Percentiles rank a stretch among this genome's conserved stretches.
These are phyloP conservation scores for Sebastes minor DNA, from an alignment of 2,797 vertebrate species.

Conservation along the genomic window DNA sequence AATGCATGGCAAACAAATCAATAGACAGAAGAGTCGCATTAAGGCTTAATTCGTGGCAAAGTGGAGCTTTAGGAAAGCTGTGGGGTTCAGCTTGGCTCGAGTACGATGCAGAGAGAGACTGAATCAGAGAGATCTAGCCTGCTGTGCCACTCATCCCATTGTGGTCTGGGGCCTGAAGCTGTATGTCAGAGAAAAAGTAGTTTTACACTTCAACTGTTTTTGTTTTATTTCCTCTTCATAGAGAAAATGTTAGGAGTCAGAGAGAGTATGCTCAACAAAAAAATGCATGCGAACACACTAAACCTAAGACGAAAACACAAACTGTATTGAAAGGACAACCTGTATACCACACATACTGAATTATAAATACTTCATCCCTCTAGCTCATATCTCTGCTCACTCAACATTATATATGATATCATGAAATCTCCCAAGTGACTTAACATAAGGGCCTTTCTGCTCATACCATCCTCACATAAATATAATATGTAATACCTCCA, in stretches of 20 bases:
- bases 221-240: constrained; percentile 2
- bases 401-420: background rate
- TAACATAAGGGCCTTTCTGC: background rate
- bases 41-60: constrained; percentile 80
- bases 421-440: background rate
- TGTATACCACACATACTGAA: background rate
- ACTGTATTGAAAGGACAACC: background rate
- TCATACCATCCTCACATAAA: background rate
- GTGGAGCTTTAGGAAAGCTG: constrained; percentile 76
- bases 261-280: background rate
- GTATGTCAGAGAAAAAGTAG: constrained; percentile 29
- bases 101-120: constrained; percentile 48
- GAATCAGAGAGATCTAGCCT: constrained; percentile 66
- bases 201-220: constrained; percentile 25
- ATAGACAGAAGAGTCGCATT: constrained; percentile 80
- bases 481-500: background rate
- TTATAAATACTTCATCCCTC: background rate
- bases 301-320: background rate
- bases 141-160: constrained; percentile 58
- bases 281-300: background rate
- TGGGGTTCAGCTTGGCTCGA: constrained; percentile 52
- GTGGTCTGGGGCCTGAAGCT: constrained; percentile 54
- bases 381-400: background rate
- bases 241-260: background rate
- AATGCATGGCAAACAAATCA: constrained; percentile 83